These are phyloP conservation scores for Hartigia nigra DNA, from an alignment of 2,888 invertebrate genomes.

Conservation along the genomic window DNA sequence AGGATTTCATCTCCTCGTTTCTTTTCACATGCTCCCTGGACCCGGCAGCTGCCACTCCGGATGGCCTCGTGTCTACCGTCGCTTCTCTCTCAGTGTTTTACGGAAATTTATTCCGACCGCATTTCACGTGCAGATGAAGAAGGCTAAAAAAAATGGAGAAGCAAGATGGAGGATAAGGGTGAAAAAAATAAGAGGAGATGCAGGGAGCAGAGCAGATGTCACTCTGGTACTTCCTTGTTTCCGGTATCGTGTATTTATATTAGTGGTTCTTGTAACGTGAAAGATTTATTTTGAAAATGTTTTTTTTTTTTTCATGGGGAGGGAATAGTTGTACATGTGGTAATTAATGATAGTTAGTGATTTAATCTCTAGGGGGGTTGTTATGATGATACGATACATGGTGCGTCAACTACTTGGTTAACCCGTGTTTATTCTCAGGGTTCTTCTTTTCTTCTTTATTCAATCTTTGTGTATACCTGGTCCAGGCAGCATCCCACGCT, in stretches of 20 bases:
- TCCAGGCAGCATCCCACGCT: conserved; percentile 40
- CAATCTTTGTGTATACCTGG: conserved; percentile 30
- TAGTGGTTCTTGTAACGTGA: neutral
- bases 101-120: conserved; percentile 42
- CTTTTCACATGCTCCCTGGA: conserved; percentile 37
- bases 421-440: conserved; percentile 37
- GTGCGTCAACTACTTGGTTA: conserved; percentile 46
- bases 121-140: neutral
- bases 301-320: neutral
- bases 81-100: conserved; percentile 43
- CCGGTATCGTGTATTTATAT: neutral
- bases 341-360: neutral
- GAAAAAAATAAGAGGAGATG: conserved; percentile 27
- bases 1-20: conserved; percentile 49
- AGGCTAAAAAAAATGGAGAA: neutral
- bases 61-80: conserved; percentile 37
- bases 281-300: neutral
- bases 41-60: conserved; percentile 37
- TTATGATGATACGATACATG: conserved; percentile 35
- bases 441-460: conserved; percentile 13
- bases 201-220: conserved; percentile 11
- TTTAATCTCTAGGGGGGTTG: neutral
- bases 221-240: neutral
- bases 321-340: neutral
- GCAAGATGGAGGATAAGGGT: neutral